These are phyloP conservation scores for Ciconia stormi DNA, from an alignment of 2,113 vertebrate species.

Conservation along the genomic window DNA sequence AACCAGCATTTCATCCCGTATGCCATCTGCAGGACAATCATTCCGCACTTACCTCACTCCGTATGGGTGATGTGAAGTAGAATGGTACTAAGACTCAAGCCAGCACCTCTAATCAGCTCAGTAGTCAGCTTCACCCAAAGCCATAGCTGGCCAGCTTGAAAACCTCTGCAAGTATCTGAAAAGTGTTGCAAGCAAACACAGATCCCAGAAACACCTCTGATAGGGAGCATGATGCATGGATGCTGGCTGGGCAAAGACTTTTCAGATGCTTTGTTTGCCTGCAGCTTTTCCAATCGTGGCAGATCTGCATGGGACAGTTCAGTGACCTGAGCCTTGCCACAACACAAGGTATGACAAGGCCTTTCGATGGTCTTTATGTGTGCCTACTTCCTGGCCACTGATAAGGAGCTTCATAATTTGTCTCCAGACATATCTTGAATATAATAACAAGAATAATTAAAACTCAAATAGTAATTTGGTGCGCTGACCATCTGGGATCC, in stretches of 20 bases:
- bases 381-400: not conserved
- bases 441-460: conserved; percentile 55
- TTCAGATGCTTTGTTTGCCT: not conserved
- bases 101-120: not conserved
- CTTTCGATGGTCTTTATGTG: not conserved
- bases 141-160: not conserved
- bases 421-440: conserved; percentile 40
- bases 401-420: conserved; percentile 3
- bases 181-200: not conserved
- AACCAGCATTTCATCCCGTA: not conserved
- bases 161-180: not conserved
- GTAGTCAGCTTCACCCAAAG: not conserved
- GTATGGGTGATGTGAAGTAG: not conserved
- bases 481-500: conserved; percentile 52
- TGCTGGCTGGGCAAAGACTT: not conserved
- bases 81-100: not conserved
- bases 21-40: not conserved
- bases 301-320: not conserved
- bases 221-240: not conserved
- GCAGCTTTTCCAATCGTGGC: not conserved
- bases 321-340: not conserved
- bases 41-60: not conserved
- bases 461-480: conserved; percentile 49
- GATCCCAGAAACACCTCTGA: not conserved
- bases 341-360: not conserved